Conservation (phyloP, 2,797 vertebrate genomes). For the Cirrhinus mrigala region DNA sequence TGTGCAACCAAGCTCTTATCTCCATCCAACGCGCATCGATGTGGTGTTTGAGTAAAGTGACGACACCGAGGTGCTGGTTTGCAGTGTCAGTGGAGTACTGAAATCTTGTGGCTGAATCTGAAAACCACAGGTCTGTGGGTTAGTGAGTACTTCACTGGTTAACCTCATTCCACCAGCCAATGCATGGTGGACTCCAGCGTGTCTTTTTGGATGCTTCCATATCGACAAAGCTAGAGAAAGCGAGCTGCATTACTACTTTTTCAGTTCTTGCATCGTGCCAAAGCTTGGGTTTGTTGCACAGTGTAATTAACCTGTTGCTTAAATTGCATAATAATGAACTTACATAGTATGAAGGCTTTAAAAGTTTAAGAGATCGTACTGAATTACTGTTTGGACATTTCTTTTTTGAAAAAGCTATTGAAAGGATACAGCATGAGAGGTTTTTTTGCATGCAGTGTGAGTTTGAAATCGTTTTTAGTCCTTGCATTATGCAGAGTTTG, state of each 20-base stretch:
- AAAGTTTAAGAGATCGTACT: background rate
- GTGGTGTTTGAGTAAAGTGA: conserved; percentile 18
- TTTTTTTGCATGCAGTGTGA: background rate
- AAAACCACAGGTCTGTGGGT: conserved; percentile 66
- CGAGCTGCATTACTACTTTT: background rate
- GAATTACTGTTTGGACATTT: background rate
- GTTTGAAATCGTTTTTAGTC: background rate
- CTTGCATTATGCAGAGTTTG: background rate
- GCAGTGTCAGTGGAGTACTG: conserved; percentile 55
- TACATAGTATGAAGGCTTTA: background rate
- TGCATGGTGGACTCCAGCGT: conserved; percentile 15
- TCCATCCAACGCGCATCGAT: background rate
- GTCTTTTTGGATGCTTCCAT: background rate
- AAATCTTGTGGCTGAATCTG: conserved; percentile 63
- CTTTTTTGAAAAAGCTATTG: background rate
- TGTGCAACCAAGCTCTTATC: background rate
- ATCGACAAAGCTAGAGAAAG: background rate
- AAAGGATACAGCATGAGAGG: background rate
- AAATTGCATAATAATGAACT: background rate
- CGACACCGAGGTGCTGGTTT: conserved; percentile 38
- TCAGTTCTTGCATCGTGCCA: background rate
- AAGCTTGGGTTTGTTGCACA: background rate
- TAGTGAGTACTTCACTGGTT: conserved; percentile 58
- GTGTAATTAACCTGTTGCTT: background rate
- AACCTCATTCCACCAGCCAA: conserved; percentile 56